Evolutionary conservation across 2,888 invertebrate species (phyloP).

Genomic region (Melinaea menophilus): DNA sequence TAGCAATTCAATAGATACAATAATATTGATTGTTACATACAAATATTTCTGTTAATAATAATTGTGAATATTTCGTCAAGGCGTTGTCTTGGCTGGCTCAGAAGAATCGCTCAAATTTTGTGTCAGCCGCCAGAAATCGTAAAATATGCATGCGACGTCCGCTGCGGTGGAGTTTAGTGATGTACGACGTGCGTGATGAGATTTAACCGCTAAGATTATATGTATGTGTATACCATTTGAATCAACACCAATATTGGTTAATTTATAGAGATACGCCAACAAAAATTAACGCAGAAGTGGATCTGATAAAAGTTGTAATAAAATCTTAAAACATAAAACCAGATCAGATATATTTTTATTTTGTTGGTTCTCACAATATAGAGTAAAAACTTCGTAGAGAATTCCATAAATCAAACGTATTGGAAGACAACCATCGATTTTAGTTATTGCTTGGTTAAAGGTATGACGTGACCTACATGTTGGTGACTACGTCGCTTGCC

Average conservation of each 20-base stretch:
- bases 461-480: conserved; percentile 44
- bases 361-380: too few species aligned
- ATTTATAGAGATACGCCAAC: too few species aligned
- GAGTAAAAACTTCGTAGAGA: neutral
- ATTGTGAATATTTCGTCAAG: neutral
- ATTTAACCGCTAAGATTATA: too few species aligned
- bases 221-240: too few species aligned
- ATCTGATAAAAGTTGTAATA: too few species aligned
- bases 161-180: neutral
- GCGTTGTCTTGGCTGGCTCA: neutral
- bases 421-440: neutral
- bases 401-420: neutral
- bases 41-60: neutral
- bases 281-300: too few species aligned
- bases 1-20: too few species aligned
- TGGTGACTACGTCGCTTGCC: conserved; percentile 26
- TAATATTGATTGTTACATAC: too few species aligned
- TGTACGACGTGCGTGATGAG: too few species aligned
- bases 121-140: conserved; percentile 15
- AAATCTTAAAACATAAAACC: too few species aligned
- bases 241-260: too few species aligned
- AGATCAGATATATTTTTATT: too few species aligned
- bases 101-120: conserved; percentile 2
- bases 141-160: conserved; percentile 9
- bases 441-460: conserved; percentile 6